Conservation (phyloP, 2,113 vertebrate species). For the Perca schrenkii region DNA sequence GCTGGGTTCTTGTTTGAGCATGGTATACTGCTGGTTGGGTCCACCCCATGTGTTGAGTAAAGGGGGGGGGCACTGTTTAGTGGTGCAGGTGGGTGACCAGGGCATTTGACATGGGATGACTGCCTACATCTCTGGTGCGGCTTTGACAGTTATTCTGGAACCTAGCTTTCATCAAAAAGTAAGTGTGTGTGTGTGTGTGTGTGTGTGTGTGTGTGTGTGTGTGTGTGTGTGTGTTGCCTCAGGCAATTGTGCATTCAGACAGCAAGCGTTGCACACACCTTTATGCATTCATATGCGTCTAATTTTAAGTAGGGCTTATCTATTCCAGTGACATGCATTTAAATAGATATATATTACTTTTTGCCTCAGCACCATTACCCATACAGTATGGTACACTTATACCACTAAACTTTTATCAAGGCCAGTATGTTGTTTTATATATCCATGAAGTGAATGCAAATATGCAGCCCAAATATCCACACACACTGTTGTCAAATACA, state of each 20-base stretch:
- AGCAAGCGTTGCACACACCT: conserved; percentile 55
- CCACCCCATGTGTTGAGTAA: conserved; percentile 35
- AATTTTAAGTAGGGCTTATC: conserved; percentile 45
- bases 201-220: no score
- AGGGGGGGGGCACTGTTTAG: conserved; percentile 53
- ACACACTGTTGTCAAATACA: neutral
- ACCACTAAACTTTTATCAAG: neutral
- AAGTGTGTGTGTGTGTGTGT: conserved; percentile 48
- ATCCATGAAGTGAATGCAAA: neutral
- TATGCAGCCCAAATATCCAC: neutral
- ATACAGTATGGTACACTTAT: conserved; percentile 11
- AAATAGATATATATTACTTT: conserved; percentile 45
- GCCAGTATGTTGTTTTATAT: conserved; percentile 10
- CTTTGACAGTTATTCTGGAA: conserved; percentile 80
- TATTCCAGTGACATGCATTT: conserved; percentile 66
- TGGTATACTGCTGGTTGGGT: conserved; percentile 72
- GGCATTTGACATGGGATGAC: conserved; percentile 69
- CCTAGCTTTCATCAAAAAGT: conserved; percentile 69
- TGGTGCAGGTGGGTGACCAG: conserved; percentile 80
- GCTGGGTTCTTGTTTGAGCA: conserved; percentile 63
- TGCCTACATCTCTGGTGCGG: conserved; percentile 78
- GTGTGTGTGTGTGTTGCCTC: conserved; percentile 41
- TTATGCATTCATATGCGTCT: conserved; percentile 49
- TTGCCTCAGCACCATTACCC: conserved; percentile 33
- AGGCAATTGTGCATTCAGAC: conserved; percentile 74